phyloP scores from a whole-genome alignment of 2,113 vertebrate genomes.

The Osmerus eperlanus region DNA sequence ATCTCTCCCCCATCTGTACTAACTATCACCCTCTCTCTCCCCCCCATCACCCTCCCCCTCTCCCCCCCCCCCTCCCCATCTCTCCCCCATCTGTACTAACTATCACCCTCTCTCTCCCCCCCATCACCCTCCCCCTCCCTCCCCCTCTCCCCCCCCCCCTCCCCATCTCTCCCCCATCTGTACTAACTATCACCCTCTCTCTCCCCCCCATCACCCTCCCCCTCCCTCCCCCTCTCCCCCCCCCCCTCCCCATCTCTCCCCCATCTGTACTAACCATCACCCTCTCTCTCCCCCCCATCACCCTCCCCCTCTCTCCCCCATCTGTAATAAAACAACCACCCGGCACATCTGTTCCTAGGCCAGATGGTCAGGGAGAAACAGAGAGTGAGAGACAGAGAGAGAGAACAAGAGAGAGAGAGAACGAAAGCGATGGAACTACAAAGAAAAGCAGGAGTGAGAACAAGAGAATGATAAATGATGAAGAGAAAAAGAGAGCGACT shows the following conservation, averaged over 20 bases:
- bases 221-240: too few relatives aligned
- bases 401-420: constrained; percentile 14
- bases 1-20: constrained; percentile 45
- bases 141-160: neutral
- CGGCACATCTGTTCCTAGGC: constrained; percentile 27
- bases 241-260: too few relatives aligned
- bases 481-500: neutral
- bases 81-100: too few relatives aligned
- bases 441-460: neutral
- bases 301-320: constrained; percentile 18
- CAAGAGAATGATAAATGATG: neutral
- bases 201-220: too few relatives aligned
- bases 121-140: neutral
- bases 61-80: neutral
- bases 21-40: neutral
- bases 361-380: constrained; percentile 54
- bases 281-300: neutral
- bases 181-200: constrained; percentile 21
- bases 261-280: neutral
- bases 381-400: constrained; percentile 9
- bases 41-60: too few relatives aligned
- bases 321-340: constrained; percentile 53
- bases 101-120: neutral
- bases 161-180: neutral
- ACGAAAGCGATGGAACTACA: neutral